phyloP scores from a whole-genome alignment of 2,888 invertebrate genomes.

The Tenodera sinensis region DNA sequence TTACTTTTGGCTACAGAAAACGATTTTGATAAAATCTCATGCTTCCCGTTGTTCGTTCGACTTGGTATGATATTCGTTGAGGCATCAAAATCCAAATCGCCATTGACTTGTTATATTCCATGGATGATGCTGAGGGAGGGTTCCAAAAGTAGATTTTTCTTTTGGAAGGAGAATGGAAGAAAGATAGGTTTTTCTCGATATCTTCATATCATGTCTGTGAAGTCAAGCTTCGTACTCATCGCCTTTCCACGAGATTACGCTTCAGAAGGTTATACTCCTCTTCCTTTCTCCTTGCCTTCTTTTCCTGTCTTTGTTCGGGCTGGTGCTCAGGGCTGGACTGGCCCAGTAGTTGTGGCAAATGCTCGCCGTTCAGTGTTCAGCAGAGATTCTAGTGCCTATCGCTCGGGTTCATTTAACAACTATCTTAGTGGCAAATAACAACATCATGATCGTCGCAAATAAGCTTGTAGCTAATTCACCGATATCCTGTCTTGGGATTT shows the following conservation, averaged over 20 bases:
- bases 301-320: neutral
- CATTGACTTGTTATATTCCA: neutral
- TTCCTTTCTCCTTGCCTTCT: neutral
- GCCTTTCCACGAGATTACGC: conserved; percentile 16
- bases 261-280: conserved; percentile 1
- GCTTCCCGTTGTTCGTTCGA: neutral
- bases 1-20: neutral
- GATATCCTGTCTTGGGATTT: no score
- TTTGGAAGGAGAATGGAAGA: neutral
- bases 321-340: neutral
- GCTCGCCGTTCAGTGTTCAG: no score
- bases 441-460: no score
- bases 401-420: no score
- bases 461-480: no score
- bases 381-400: no score
- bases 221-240: conserved; percentile 5
- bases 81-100: neutral
- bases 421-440: no score
- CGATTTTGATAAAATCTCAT: no score
- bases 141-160: neutral
- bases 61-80: neutral
- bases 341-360: no score
- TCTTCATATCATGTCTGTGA: conserved; percentile 7
- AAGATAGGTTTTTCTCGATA: neutral
- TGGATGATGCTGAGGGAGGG: neutral